These are phyloP conservation scores for Neelides folsomi DNA, from an alignment of 2,888 invertebrate genomes.

Conservation along the genomic window DNA sequence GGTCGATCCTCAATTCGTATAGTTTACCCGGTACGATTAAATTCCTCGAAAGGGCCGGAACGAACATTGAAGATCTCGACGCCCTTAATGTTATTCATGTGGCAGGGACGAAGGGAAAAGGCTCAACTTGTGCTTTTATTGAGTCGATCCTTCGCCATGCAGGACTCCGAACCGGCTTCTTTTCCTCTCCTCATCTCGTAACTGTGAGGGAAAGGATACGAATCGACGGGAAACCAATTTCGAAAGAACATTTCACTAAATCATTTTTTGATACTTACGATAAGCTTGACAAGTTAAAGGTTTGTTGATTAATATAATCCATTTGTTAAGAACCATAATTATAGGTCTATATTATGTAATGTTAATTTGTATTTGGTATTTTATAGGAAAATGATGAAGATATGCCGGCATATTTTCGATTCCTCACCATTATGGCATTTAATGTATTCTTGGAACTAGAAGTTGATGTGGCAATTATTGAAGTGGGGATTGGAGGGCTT, in stretches of 20 bases:
- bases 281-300: slow-evolving; percentile 44
- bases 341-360: too few species aligned
- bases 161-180: slow-evolving; percentile 83
- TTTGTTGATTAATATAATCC: slow-evolving; percentile 33
- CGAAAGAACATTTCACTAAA: slow-evolving; percentile 55
- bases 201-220: slow-evolving; percentile 82
- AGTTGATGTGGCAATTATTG: slow-evolving; percentile 83
- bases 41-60: slow-evolving; percentile 45
- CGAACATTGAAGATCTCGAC: slow-evolving; percentile 53
- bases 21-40: slow-evolving; percentile 21
- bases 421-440: slow-evolving; percentile 81
- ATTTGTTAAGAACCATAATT: not conserved
- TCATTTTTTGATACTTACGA: slow-evolving; percentile 74
- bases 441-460: slow-evolving; percentile 63
- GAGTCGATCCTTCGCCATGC: slow-evolving; percentile 75
- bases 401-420: slow-evolving; percentile 89
- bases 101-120: slow-evolving; percentile 96
- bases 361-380: slow-evolving; percentile 10
- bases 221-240: slow-evolving; percentile 67
- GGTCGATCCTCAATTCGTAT: slow-evolving; percentile 3
- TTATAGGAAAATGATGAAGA: slow-evolving; percentile 48
- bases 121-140: slow-evolving; percentile 80
- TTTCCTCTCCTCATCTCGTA: slow-evolving; percentile 88
- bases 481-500: slow-evolving; percentile 94
- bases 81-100: slow-evolving; percentile 79